phyloP scores from a whole-genome alignment of 2,888 invertebrate genomes.

The Caenorhabditis virilis region DNA sequence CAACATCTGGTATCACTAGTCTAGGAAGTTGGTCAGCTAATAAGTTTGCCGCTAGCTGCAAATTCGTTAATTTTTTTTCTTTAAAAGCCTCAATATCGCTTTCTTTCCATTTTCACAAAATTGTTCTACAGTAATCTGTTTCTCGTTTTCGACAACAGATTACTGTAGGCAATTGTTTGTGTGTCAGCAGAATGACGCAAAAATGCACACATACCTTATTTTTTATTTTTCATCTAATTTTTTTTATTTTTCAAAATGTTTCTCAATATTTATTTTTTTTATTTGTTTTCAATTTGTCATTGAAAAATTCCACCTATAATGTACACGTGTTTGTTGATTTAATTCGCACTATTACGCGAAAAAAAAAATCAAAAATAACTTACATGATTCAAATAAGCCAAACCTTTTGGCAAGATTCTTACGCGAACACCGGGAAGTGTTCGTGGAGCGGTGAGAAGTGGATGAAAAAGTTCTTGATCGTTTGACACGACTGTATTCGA shows the following conservation, averaged over 20 bases:
- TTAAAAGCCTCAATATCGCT: too few species aligned
- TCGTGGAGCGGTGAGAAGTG: slow-evolving; percentile 39
- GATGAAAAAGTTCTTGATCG: slow-evolving; percentile 33
- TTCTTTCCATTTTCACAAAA: too few species aligned
- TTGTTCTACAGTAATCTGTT: too few species aligned
- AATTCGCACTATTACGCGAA: neutral
- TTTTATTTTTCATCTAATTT: neutral
- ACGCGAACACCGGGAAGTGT: slow-evolving; percentile 49
- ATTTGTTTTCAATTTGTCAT: too few species aligned
- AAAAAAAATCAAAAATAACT: slow-evolving; percentile 5
- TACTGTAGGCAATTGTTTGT: too few species aligned
- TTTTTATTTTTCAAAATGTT: neutral
- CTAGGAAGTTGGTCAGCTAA: slow-evolving; percentile 57
- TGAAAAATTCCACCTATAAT: too few species aligned
- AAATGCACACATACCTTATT: neutral
- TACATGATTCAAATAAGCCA: slow-evolving; percentile 52
- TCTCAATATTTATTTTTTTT: neutral
- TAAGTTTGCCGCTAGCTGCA: slow-evolving; percentile 51
- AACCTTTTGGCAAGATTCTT: slow-evolving; percentile 42
- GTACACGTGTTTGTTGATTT: neutral
- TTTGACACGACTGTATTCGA: too few species aligned
- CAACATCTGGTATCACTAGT: slow-evolving; percentile 53
- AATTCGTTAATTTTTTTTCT: too few species aligned
- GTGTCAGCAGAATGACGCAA: too few species aligned
- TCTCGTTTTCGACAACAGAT: too few species aligned